Base-by-base conservation (phyloP, 2,888 invertebrate genomes). In the Trimorus sp. region DNA sequence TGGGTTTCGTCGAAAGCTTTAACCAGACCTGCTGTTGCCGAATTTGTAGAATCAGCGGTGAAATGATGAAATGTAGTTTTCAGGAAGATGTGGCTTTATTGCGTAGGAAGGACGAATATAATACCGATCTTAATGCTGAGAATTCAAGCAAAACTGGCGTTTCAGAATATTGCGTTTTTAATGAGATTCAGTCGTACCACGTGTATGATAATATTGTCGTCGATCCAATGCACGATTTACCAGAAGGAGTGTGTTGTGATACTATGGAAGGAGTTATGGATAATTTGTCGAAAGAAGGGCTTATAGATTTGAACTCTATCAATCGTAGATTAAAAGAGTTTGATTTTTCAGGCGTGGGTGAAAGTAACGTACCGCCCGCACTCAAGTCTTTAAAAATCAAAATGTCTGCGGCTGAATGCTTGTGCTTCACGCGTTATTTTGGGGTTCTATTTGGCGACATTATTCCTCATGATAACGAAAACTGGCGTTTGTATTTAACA, bases 351-450 rank as follows among this genome's bases (percentile, higher is more conserved):
- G 14, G 36, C 7, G 45, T 49, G 16, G 36, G 36, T 11, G 66
- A 66, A 26, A 40, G 9, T 3, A 66, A 66, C n/a, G 11, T 12
- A 16, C 66, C 66, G n/a, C 66, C 66, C n/a, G 1, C 15, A 4
- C 54, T 66, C 40, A 66, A 66, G 54, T 14, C 53, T 42, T 40
- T 54, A 9, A 66, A 66, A 7, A 59, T 76, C 9, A 68, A 42
- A 68, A 76, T 76, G 68, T 66, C 58, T 12, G 76, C 66, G 6
- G 38, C 66, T 0, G 68, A 73, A 36, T 37, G 12, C 12, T 7
- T 73, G 12, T 62, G 62, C 54, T 73, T 73, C 40, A 53, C 54
- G 9, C 15, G 68, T 9, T 78, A 78, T 26, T 70, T 69, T 63
- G 63, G 62, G 12, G 37, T 70, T 12, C 48, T 78, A 40, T 37